phyloP scores from a whole-genome alignment of 1,140 invertebrate species.

The Aricia agestis region DNA sequence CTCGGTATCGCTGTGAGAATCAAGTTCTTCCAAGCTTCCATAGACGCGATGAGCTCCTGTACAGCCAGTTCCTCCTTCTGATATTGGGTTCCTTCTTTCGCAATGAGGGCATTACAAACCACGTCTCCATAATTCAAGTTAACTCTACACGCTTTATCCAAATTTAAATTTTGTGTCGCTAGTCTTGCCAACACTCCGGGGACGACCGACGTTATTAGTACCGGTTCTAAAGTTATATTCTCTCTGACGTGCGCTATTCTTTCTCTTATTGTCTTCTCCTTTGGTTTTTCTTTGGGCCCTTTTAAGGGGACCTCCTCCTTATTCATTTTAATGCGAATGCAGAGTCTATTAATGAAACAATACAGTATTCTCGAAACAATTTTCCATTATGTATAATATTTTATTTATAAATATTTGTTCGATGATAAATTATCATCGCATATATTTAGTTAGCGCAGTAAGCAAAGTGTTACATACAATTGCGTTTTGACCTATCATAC shows the following conservation, averaged over 20 bases:
- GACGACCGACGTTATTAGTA: constrained; percentile 74
- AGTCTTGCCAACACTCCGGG: constrained; percentile 71
- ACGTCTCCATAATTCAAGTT: constrained; percentile 72
- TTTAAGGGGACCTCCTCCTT: constrained; percentile 53
- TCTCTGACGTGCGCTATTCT: constrained; percentile 55
- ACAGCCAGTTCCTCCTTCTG: constrained; percentile 65
- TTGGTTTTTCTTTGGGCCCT: constrained; percentile 33
- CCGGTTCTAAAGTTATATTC: constrained; percentile 77
- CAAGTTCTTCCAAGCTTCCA: constrained; percentile 73
- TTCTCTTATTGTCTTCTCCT: constrained; percentile 67
- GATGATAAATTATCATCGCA: constrained; percentile 5
- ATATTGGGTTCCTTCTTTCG: constrained; percentile 59
- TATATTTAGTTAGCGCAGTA: not conserved
- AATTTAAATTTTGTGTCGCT: constrained; percentile 77
- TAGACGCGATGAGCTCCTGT: constrained; percentile 74
- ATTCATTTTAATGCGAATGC: constrained; percentile 31
- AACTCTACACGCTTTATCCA: constrained; percentile 79
- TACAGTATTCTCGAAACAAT: not conserved
- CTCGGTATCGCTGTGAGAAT: constrained; percentile 68
- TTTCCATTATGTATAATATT: constrained; percentile 15
- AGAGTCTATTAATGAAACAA: not conserved
- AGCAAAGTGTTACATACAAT: constrained; percentile 6
- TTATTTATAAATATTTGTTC: constrained; percentile 15
- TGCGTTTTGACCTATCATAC: not conserved
- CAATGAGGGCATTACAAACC: constrained; percentile 74